phyloP scores from a whole-genome alignment of 1,140 invertebrate species.

The Rhopalosiphum padi region DNA sequence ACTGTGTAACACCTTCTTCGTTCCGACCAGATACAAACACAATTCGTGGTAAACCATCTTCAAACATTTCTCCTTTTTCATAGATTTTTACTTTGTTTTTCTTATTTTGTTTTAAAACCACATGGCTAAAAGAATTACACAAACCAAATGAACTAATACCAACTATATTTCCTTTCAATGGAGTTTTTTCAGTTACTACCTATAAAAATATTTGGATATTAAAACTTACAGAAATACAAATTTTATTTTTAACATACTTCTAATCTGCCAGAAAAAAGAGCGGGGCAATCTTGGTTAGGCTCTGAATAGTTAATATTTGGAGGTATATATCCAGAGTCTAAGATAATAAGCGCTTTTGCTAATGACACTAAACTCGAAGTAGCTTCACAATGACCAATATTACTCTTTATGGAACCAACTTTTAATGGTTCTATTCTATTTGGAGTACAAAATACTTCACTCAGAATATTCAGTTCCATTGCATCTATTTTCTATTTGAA shows the following conservation, averaged over 20 bases:
- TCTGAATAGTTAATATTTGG: constrained; percentile 61
- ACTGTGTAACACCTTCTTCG: constrained; percentile 59
- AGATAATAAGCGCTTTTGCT: constrained; percentile 65
- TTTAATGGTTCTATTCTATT: constrained; percentile 67
- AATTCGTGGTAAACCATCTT: constrained; percentile 60
- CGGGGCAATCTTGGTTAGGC: constrained; percentile 66
- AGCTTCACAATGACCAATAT: constrained; percentile 79
- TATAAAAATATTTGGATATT: constrained; percentile 55
- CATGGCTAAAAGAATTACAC: constrained; percentile 70
- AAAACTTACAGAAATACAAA: background rate
- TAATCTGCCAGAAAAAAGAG: constrained; percentile 66
- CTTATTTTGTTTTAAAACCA: constrained; percentile 64
- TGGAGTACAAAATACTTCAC: constrained; percentile 59
- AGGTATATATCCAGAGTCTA: constrained; percentile 61
- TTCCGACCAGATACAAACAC: constrained; percentile 60
- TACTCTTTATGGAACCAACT: constrained; percentile 79
- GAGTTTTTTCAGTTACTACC: constrained; percentile 68
- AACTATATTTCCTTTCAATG: constrained; percentile 65
- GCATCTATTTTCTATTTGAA: constrained; percentile 59
- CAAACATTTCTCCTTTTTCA: constrained; percentile 58
- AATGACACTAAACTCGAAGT: constrained; percentile 70
- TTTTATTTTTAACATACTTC: constrained; percentile 58
- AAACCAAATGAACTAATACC: constrained; percentile 72
- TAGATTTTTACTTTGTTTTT: constrained; percentile 6
- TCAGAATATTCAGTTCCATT: constrained; percentile 59